Base-by-base conservation (phyloP, 2,888 invertebrate species). In the Lysandra coridon region DNA sequence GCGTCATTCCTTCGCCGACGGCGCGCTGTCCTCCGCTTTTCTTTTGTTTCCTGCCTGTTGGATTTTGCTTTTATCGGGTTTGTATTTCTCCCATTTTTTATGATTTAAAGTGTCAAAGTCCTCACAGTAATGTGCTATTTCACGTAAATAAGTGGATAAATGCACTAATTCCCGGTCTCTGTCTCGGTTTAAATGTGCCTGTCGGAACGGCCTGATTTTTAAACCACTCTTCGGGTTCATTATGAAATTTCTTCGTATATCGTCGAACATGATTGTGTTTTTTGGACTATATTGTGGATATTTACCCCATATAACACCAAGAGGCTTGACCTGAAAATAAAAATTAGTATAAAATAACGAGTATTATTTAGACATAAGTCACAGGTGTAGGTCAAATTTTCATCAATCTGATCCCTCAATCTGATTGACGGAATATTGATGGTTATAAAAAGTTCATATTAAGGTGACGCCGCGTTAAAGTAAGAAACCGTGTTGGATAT, bases 181-280 rank as follows among this genome's bases (percentile, higher is more conserved):
- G 79, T 96, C 95, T 77, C 99, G 95, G 88, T 98, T 99, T 1
- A 97, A 90, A 87, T 99, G 99, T 0, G 99, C 99, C 86, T 99
- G 97, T 5, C 97, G 95, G 89, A 99, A 99, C 0, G 99, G 97
- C 86, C 97, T 95, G 85, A 99, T 99, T 90, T 97, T 97, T 0
- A 99, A 93, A 0, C 99, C 99, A 81, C 97, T 98, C 85, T 98
- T 97, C 0, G 99, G 99, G 90, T 99, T 99, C 99, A 99, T 99
- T 64, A 99, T 96, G 87, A 99, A 99, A 91, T 99, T 99, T 84
- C 99, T 95, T 79, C 99, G 95, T 64, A 99, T 97, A 86, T 99
- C 99, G 87, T 99, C 99, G 85, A 99, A 98, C 99, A 99, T 99
- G 82, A 99, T 98, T 0, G 99, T 99, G 89, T 99, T 99, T 87